Conservation (phyloP, 2,888 invertebrate genomes). For the Zaprionus bogoriensis region DNA sequence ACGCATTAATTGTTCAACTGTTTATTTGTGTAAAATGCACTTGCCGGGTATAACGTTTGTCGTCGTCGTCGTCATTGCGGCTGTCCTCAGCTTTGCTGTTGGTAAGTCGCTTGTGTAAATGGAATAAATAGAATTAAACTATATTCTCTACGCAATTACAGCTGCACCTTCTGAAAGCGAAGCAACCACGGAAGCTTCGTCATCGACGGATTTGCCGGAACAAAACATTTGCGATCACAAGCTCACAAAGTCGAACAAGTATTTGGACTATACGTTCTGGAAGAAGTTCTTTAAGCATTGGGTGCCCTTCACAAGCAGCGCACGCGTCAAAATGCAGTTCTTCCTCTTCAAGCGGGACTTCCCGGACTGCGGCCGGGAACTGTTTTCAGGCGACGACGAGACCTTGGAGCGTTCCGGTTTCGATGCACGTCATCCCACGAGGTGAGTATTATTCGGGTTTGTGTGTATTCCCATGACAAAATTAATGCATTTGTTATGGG, state of each 20-base stretch:
- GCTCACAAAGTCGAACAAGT: constrained; percentile 61
- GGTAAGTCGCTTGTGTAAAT: too few species aligned
- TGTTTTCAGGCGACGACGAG: constrained; percentile 68
- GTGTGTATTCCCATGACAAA: not conserved
- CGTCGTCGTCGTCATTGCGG: constrained; percentile 1
- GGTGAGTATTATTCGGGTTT: constrained; percentile 68
- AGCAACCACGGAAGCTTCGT: constrained; percentile 9
- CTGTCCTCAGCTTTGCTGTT: constrained; percentile 12
- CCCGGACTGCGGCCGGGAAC: constrained; percentile 78
- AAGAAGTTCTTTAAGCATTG: constrained; percentile 78
- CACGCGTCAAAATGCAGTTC: constrained; percentile 78
- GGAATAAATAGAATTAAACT: not conserved
- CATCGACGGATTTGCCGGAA: constrained; percentile 23
- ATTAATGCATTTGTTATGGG: not conserved
- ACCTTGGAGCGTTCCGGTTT: constrained; percentile 74
- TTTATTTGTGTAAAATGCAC: constrained; percentile 14
- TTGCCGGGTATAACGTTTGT: not conserved
- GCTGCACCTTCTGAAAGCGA: constrained; percentile 33
- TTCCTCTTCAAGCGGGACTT: constrained; percentile 79
- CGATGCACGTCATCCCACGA: constrained; percentile 78
- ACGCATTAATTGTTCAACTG: constrained; percentile 12
- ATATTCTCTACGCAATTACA: constrained; percentile 6
- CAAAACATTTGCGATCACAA: constrained; percentile 68
- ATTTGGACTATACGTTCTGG: constrained; percentile 74
- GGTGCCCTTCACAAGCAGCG: constrained; percentile 70